Conservation (phyloP, 2,888 invertebrate species). For the Calliphora vomitoria region DNA sequence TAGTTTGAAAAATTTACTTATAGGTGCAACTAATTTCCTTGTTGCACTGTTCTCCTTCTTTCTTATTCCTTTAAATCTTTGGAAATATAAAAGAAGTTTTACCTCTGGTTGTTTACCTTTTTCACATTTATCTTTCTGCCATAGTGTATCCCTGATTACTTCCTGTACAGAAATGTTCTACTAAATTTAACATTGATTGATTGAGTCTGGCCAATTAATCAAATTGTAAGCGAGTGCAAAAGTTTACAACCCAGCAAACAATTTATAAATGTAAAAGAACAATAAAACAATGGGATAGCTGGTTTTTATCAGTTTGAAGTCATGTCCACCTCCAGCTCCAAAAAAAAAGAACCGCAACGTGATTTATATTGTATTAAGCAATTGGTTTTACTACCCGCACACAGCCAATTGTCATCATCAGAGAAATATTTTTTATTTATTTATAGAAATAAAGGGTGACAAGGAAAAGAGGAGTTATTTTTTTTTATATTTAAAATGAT, state of each 20-base stretch:
- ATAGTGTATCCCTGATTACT: not conserved
- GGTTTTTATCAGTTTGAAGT: not conserved
- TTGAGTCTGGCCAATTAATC: constrained; percentile 40
- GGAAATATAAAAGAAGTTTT: not conserved
- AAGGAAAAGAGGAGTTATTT: not conserved
- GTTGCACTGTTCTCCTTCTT: too few species aligned
- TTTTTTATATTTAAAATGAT: too few species aligned
- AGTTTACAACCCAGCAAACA: not conserved
- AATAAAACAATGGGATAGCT: not conserved
- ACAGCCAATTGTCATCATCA: constrained; percentile 50
- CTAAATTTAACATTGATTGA: constrained; percentile 43
- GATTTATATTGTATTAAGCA: constrained; percentile 35
- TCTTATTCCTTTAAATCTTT: too few species aligned
- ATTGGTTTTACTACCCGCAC: constrained; percentile 8
- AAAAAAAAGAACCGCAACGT: not conserved
- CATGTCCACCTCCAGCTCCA: not conserved
- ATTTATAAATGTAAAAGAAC: not conserved
- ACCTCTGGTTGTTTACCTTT: not conserved
- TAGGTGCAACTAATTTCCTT: too few species aligned
- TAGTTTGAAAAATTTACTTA: too few species aligned
- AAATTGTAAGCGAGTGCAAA: not conserved
- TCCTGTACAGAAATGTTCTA: not conserved
- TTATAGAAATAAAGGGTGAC: not conserved
- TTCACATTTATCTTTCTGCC: not conserved
- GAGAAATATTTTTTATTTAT: constrained; percentile 7